A percentile compares a stretch with the other conserved stretches of the same genome.
phyloP scores from a whole-genome alignment of 2,888 invertebrate species.

The Unio pictorum region DNA sequence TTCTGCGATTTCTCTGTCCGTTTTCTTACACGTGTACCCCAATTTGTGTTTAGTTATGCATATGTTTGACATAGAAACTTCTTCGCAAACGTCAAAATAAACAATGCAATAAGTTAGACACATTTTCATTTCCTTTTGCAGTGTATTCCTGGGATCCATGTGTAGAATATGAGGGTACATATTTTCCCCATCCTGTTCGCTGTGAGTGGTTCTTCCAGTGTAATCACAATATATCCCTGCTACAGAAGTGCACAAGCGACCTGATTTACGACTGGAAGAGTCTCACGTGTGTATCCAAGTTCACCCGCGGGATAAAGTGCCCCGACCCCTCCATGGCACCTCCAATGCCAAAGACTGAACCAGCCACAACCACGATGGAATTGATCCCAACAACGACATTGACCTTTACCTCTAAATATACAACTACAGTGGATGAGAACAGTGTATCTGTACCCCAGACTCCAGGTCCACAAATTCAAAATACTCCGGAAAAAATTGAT shows the following conservation, averaged over 20 bases:
- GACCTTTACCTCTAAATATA: neutral
- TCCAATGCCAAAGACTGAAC: slow-evolving; percentile 13
- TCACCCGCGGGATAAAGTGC: slow-evolving; percentile 29
- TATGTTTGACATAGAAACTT: no score
- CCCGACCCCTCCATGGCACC: slow-evolving; percentile 32
- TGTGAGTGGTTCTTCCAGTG: slow-evolving; percentile 58
- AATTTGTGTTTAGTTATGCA: no score
- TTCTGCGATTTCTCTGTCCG: no score
- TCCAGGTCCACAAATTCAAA: neutral
- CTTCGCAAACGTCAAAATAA: neutral
- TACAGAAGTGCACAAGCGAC: slow-evolving; percentile 35
- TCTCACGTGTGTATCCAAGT: slow-evolving; percentile 25
- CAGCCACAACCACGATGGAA: slow-evolving; percentile 5
- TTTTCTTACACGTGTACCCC: no score
- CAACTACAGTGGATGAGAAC: neutral
- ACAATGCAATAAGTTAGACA: neutral
- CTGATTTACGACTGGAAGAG: slow-evolving; percentile 20
- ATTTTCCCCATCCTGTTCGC: slow-evolving; percentile 48
- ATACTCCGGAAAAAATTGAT: neutral
- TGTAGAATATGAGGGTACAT: slow-evolving; percentile 29
- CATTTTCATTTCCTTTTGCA: slow-evolving; percentile 15
- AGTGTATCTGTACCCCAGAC: neutral
- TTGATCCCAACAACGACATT: slow-evolving; percentile 1
- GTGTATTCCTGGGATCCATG: slow-evolving; percentile 46
- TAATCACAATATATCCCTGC: slow-evolving; percentile 41